Evolutionary conservation across 1,140 invertebrate genomes (phyloP).

Genomic region (Diorhabda carinulata): DNA sequence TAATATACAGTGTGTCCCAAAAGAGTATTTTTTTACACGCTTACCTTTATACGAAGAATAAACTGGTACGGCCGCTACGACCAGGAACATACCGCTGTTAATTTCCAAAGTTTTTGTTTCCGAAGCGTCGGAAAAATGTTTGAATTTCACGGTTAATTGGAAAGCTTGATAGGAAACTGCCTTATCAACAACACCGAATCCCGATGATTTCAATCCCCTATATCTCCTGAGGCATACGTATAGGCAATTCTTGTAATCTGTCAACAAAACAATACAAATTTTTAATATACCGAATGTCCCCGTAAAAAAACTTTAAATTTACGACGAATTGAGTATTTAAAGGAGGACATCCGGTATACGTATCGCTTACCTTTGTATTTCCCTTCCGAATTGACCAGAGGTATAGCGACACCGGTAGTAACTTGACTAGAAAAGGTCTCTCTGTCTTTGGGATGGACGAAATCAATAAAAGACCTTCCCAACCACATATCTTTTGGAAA

Average conservation of each 20-base stretch:
- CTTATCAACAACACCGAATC: conserved; percentile 60
- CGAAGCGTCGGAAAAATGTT: conserved; percentile 53
- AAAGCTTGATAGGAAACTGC: conserved; percentile 67
- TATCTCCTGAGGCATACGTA: conserved; percentile 55
- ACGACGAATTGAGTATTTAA: too few relatives aligned
- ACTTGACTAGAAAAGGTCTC: conserved; percentile 54
- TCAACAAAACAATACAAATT: conserved; percentile 13
- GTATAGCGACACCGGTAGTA: conserved; percentile 52
- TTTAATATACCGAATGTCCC: not conserved
- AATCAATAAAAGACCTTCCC: conserved; percentile 82
- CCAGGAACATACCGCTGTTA: conserved; percentile 58
- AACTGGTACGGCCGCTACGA: conserved; percentile 68
- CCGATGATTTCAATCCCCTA: conserved; percentile 51
- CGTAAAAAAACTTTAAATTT: too few relatives aligned
- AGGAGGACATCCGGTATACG: too few relatives aligned
- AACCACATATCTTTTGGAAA: conserved; percentile 81
- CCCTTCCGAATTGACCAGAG: conserved; percentile 49
- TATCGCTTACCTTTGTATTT: conserved; percentile 37
- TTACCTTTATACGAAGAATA: conserved; percentile 73
- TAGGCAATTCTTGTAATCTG: conserved; percentile 46
- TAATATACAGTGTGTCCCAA: too few relatives aligned
- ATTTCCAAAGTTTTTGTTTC: conserved; percentile 44
- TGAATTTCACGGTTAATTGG: conserved; percentile 65
- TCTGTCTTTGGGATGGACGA: conserved; percentile 73
- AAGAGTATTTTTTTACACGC: conserved; percentile 19